Evolutionary conservation across 2,888 invertebrate species (phyloP), one percentile per base, ranked within the genome.

Genomic region (Luperina testacea): DNA sequence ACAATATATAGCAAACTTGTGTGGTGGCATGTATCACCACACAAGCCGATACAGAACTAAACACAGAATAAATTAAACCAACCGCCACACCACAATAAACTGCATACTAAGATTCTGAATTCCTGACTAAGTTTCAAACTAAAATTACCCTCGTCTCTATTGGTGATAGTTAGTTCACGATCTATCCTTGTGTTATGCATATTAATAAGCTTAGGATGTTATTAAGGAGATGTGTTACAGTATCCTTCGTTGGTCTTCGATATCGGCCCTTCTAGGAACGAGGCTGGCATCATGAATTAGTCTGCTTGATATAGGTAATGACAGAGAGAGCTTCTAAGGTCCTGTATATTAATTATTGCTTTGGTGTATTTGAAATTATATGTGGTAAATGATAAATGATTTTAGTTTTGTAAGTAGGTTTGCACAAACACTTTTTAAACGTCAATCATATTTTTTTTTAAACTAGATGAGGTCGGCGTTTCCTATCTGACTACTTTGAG

Each of bases 171-270:
- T 91, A 90, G 92, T 92, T 93, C 92, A 91, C 90, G 90, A 92
- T 92, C 91, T 90, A 93, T 93, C 93, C 93, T 91, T 90, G 92
- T 93, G 94, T 92, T 94, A 95, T 96, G 94, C 95, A 96, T 96
- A 95, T 95, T 96, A 94, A 96, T 95, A 92, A 93, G 91, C 89
- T 89, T 89, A 92, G 20, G 92, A 92, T 93, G 92, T 92, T 94
- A 94, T 94, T 93, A 94, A 82, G 88, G 90, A 90, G 92, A 92
- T 93, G 90, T 93, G 91, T 91, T 88, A 88, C 83, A 81, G 79
- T 73, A 82, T 83, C 72, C 81, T 82, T 85, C 77, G 81, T 65
- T 77, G 75, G 69, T 86, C 78, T 86, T 42, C 73, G 68, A 75
- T 32, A 78, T 69, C 77, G 70, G 82, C 61, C 90, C 86, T 91